These are phyloP conservation scores for Pseudocheirus occidentalis DNA, from an alignment of 2,797 vertebrate genomes.

Conservation along the genomic window DNA sequence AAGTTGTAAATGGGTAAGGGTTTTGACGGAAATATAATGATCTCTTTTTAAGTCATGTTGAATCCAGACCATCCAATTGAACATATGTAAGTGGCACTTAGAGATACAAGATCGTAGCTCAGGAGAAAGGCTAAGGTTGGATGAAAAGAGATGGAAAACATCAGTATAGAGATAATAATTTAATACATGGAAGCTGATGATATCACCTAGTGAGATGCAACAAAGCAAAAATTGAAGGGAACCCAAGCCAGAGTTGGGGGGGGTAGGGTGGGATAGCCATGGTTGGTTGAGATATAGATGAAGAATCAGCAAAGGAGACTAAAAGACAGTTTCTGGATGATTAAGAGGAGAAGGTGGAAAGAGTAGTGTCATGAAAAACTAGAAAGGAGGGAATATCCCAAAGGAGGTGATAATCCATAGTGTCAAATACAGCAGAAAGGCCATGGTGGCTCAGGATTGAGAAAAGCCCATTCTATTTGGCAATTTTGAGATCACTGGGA, in stretches of 20 bases:
- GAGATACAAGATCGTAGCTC: not conserved
- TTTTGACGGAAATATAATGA: not conserved
- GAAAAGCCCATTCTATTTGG: not conserved
- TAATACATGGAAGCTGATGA: not conserved
- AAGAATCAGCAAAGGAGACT: not conserved
- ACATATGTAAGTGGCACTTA: not conserved
- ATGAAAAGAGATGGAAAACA: not conserved
- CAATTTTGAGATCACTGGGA: not conserved
- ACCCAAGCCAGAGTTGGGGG: not conserved
- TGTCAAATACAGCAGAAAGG: not conserved
- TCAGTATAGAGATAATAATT: not conserved
- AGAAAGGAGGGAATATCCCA: not conserved
- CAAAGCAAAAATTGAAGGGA: not conserved
- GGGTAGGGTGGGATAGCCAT: not conserved
- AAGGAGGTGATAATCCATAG: not conserved
- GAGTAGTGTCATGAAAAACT: not conserved
- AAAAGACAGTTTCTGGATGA: not conserved
- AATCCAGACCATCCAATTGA: not conserved
- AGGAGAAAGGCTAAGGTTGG: not conserved
- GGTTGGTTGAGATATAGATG: not conserved
- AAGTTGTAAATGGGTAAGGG: not conserved
- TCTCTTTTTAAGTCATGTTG: not conserved
- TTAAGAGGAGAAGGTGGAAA: not conserved
- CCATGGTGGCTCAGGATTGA: not conserved
- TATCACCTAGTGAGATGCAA: not conserved